Conservation (phyloP, 2,888 invertebrate genomes). For the Parnassius orleans region DNA sequence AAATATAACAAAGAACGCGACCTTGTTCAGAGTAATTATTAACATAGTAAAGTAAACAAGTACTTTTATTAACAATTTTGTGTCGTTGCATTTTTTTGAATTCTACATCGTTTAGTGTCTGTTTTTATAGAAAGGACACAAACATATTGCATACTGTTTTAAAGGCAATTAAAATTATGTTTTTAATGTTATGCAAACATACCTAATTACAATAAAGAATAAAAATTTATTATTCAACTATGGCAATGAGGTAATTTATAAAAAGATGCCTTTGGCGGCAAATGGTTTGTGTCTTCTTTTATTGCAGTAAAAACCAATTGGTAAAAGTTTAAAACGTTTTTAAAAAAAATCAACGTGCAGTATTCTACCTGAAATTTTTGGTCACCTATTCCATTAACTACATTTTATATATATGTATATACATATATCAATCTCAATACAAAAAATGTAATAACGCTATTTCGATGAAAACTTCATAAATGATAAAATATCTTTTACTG, state of each 20-base stretch:
- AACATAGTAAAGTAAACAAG: too few species aligned
- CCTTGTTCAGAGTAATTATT: too few species aligned
- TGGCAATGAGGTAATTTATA: constrained; percentile 27
- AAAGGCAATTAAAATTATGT: constrained; percentile 31
- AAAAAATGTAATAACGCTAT: too few species aligned
- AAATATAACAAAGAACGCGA: too few species aligned
- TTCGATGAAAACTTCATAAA: too few species aligned
- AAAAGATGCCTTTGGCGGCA: constrained; percentile 32
- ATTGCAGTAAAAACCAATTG: constrained; percentile 32
- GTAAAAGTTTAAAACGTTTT: not conserved
- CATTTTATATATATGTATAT: too few species aligned
- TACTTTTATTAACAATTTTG: too few species aligned
- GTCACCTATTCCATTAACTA: too few species aligned
- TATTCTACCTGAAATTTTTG: too few species aligned
- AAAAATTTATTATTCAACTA: constrained; percentile 30
- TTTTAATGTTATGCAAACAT: constrained; percentile 57
- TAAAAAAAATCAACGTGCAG: not conserved
- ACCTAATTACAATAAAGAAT: constrained; percentile 36
- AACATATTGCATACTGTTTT: constrained; percentile 10
- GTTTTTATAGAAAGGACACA: constrained; percentile 3
- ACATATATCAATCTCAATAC: too few species aligned
- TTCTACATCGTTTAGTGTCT: not conserved
- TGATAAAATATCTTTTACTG: too few species aligned
- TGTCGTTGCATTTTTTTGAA: too few species aligned
- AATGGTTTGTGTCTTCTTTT: constrained; percentile 33